Percentiles rank a stretch among this genome's conserved stretches.
Conservation (phyloP, 1,140 invertebrate species). For the Pogonomyrmex californicus region DNA sequence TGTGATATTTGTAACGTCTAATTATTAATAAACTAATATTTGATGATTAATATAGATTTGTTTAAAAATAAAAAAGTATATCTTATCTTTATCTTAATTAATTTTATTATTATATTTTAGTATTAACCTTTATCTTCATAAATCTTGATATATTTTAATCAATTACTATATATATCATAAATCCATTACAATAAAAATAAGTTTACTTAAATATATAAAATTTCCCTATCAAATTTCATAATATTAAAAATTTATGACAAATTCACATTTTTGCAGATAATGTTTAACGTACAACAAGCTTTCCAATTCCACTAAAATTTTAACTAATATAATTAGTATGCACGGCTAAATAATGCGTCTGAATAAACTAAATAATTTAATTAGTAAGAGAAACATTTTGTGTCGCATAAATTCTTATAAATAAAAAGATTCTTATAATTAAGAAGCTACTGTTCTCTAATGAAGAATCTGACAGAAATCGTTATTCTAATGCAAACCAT, state of each 20-base stretch:
- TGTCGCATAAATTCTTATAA: background rate
- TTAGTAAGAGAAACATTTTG: conserved; percentile 8
- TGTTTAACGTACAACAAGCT: background rate
- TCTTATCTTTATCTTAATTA: background rate
- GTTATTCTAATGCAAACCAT: background rate
- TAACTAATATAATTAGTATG: conserved; percentile 6
- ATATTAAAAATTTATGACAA: conserved; percentile 25
- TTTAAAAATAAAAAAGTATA: background rate
- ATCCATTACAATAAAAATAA: background rate
- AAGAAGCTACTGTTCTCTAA: background rate
- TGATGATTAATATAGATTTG: background rate
- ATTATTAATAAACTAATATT: conserved; percentile 24
- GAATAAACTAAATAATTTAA: conserved; percentile 15
- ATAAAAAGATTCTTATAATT: conserved; percentile 17
- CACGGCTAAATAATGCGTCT: background rate
- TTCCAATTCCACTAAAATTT: conserved; percentile 1
- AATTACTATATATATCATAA: background rate
- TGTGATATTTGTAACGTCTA: background rate
- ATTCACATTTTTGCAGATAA: background rate
- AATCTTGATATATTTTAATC: background rate
- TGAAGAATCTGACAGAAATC: background rate
- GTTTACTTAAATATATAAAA: background rate
- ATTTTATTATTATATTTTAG: too few relatives aligned
- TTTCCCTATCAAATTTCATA: background rate
- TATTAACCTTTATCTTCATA: too few relatives aligned